Evolutionary conservation across 2,113 vertebrate species (phyloP), one percentile per base, ranked within the genome.

Genomic region (Halichoeres trimaculatus): DNA sequence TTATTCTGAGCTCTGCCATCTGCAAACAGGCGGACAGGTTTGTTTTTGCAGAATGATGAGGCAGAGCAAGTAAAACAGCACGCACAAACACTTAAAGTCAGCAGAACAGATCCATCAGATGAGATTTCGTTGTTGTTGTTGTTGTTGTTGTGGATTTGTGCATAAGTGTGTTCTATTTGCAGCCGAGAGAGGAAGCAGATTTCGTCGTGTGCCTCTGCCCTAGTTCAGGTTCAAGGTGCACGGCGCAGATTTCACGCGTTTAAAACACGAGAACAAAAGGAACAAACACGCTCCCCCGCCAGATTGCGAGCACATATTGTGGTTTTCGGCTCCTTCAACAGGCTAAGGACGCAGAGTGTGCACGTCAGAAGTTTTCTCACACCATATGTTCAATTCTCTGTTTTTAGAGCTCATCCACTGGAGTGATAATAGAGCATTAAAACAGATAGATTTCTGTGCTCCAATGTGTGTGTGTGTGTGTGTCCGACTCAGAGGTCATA

Each of bases 401-500:
- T 57, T 2, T 12, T 30, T 4, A 30, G 3, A 30, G 30, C 30
- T 30, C 30, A 30, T 3, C 30, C 6, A 30, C 30, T 4, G 30
- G 3, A 30, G 30, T 30, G 30, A 30, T 30, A 30, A 30, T 3
- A 4, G 6, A 4, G 30, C 30, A 30, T 30, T 30, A 30, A 4
- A 6, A 30, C 3, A 6, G 6, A 30, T 3, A 30, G 30, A 47
- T n/a, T 47, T 24, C 34, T n/a, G n/a, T n/a, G 34, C 5, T 4
- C 45, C 45, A 34, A 23, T 67, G 45, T 17, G 45, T 22, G 47
- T 40, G 24, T 36, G 45, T 36, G 58, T 11, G 19, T 56, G 43
- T 71, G 81, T 75, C 77, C 40, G 45, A 75, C 74, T 85, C 75
- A 64, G 86, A 91, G 86, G 91, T 92, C 87, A 86, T 72, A 82